Evolutionary conservation across 1,140 invertebrate species (phyloP).

Genomic region (Zaprionus inermis): DNA sequence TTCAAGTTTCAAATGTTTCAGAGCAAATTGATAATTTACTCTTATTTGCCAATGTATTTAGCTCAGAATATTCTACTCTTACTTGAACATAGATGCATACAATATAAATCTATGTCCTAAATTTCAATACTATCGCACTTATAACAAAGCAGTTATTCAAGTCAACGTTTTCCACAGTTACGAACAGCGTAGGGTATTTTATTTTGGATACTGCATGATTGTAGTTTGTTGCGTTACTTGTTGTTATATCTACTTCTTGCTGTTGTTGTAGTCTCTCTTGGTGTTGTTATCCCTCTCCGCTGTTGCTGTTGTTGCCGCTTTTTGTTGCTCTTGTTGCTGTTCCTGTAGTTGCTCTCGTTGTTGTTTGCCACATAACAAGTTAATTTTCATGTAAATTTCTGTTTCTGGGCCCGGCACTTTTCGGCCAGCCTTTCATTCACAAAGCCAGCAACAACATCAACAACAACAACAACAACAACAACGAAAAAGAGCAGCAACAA

Average conservation of each 20-base stretch:
- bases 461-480: slow-evolving; percentile 5
- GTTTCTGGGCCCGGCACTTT: slow-evolving; percentile 57
- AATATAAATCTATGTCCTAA: too few species aligned
- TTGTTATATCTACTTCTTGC: slow-evolving; percentile 3
- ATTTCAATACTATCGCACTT: too few species aligned
- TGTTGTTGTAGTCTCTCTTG: slow-evolving; percentile 6
- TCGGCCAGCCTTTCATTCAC: slow-evolving; percentile 37
- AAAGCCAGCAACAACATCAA: slow-evolving; percentile 8
- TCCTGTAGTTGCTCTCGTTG: slow-evolving; percentile 19
- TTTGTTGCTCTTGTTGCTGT: neutral
- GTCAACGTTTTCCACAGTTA: too few species aligned
- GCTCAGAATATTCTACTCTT: too few species aligned
- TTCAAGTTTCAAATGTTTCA: too few species aligned
- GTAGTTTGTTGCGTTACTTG: neutral
- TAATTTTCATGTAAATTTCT: slow-evolving; percentile 82
- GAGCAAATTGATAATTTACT: too few species aligned
- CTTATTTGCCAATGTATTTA: too few species aligned
- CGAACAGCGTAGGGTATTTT: too few species aligned
- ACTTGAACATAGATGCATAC: too few species aligned
- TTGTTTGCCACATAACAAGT: slow-evolving; percentile 70
- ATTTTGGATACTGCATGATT: too few species aligned
- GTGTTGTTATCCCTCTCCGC: neutral
- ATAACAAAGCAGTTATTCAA: too few species aligned
- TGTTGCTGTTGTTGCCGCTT: neutral
- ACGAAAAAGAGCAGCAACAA: slow-evolving; percentile 27